phyloP scores from a whole-genome alignment of 2,888 invertebrate genomes.

The Chaetogeoica ovagalla region DNA sequence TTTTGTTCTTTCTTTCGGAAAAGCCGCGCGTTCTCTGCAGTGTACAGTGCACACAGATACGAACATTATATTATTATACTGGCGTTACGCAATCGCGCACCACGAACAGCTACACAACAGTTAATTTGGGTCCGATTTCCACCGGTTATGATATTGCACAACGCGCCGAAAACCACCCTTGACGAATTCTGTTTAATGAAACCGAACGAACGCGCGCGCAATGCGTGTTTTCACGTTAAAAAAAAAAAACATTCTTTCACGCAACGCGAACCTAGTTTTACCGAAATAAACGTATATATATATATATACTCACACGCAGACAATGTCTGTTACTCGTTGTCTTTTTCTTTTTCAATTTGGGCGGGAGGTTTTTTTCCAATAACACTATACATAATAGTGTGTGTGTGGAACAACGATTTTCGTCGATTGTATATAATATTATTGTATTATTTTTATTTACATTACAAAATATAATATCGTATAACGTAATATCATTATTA shows the following conservation, averaged over 20 bases:
- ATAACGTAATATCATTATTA: slow-evolving; percentile 8
- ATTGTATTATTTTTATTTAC: not conserved
- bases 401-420: too few species aligned
- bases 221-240: slow-evolving; percentile 25
- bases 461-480: not conserved
- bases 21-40: too few species aligned
- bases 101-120: slow-evolving; percentile 22
- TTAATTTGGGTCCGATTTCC: slow-evolving; percentile 47
- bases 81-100: slow-evolving; percentile 22
- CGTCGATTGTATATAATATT: not conserved
- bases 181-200: slow-evolving; percentile 53
- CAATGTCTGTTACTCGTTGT: not conserved
- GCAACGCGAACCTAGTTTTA: slow-evolving; percentile 38
- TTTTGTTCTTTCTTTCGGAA: too few species aligned
- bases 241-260: slow-evolving; percentile 47
- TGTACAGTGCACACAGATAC: not conserved
- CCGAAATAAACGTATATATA: slow-evolving; percentile 1
- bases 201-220: slow-evolving; percentile 47
- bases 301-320: not conserved
- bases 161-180: slow-evolving; percentile 43
- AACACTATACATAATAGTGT: too few species aligned
- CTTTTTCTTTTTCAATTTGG: not conserved
- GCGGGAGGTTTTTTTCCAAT: too few species aligned
- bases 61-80: not conserved
- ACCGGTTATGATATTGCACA: slow-evolving; percentile 48